Conservation (phyloP, 2,113 vertebrate species). For the Oxygymnocypris stewartii region DNA sequence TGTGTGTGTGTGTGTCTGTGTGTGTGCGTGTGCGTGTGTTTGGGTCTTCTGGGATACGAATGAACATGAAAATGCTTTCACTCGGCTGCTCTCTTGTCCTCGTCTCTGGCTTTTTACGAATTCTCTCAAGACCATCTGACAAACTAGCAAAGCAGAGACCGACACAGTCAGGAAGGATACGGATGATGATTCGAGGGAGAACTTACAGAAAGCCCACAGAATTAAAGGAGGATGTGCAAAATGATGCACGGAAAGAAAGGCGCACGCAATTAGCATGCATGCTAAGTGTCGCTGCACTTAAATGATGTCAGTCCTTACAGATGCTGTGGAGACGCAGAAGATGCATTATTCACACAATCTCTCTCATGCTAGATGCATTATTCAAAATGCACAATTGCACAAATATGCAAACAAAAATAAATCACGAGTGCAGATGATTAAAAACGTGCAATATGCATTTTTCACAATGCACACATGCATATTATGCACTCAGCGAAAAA, state of each 20-base stretch:
- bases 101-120: conserved; percentile 70
- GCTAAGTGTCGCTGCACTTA: too few relatives aligned
- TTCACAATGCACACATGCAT: conserved; percentile 1
- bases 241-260: conserved; percentile 16
- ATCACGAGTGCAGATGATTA: neutral
- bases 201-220: neutral
- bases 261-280: conserved; percentile 20
- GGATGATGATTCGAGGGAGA: neutral
- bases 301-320: neutral
- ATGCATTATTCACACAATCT: conserved; percentile 18
- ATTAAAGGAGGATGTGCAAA: neutral
- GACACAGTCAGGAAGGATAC: neutral
- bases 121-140: conserved; percentile 63
- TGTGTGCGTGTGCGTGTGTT: conserved; percentile 42
- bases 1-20: conserved; percentile 34
- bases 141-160: conserved; percentile 55
- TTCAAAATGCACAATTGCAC: neutral
- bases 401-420: neutral
- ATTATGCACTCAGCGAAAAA: too few relatives aligned
- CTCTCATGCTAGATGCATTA: neutral
- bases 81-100: conserved; percentile 57
- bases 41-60: conserved; percentile 25
- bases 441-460: neutral
- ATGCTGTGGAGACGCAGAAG: neutral
- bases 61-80: conserved; percentile 80